Evolutionary conservation across 1,140 invertebrate species (phyloP), one percentile per base, ranked within the genome.

Genomic region (Megalopta genalis): DNA sequence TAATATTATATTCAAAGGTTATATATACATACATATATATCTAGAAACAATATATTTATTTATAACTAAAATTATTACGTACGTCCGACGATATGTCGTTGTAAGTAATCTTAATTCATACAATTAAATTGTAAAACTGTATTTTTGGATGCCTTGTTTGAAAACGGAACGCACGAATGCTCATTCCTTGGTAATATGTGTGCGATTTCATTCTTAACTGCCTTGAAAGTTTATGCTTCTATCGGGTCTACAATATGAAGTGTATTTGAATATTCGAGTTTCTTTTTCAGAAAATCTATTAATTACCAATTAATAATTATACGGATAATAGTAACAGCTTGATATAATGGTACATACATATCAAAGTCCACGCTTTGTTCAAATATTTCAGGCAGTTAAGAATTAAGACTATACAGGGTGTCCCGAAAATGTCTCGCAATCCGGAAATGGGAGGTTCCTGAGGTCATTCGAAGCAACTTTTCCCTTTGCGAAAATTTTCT

Each of bases 91-190:
- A 64, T 64, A 39, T n/a, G 9, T 64, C 18, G 2, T n/a, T 18
- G 39, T n/a, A 69, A n/a, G 18, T 69, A 39, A 4, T 27, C 18
- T 46, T 49, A 32, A 62, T 16, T 63, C 27, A n/a, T n/a, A 63
- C 63, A 72, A 32, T 63, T 32, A 32, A 71, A 27, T 16, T 32
- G 42, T 27, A 46, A 23, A 60, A 46, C 23, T 27, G 57, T 72
- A 72, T 72, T 71, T 71, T 46, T 71, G 32, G 57, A 46, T 60
- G 57, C 25, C 54, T 70, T 57, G 6, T 42, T 42, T 71, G 16
- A 62, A 46, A 60, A 46, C 14, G 59, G 57, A 54, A 72, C 4
- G 42, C n/a, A 23, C 23, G 10, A 60, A 70, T 16, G 25, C 16
- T 42, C 16, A 25, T 49, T 63, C 60, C 23, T 16, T 21, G 46